Evolutionary conservation across 2,113 vertebrate genomes (phyloP).

Genomic region (Oenanthe melanoleuca): DNA sequence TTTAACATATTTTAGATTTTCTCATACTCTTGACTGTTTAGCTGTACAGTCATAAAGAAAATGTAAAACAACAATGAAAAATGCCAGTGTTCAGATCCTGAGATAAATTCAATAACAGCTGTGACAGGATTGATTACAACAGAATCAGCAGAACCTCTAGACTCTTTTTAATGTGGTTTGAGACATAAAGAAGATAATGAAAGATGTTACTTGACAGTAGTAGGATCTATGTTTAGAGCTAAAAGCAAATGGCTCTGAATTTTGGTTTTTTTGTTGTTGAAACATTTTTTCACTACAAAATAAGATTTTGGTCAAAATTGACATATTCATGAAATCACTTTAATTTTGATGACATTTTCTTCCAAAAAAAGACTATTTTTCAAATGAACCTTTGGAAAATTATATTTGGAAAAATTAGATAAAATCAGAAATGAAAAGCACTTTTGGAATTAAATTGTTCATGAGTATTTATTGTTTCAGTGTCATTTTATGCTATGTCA

Average conservation of each 20-base stretch:
- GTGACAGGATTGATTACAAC: slow-evolving; percentile 77
- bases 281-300: slow-evolving; percentile 16
- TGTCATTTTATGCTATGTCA: neutral
- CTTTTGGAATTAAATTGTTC: slow-evolving; percentile 19
- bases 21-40: neutral
- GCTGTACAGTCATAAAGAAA: slow-evolving; percentile 53
- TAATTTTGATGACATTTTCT: slow-evolving; percentile 32
- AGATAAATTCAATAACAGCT: slow-evolving; percentile 75
- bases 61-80: slow-evolving; percentile 72
- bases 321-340: neutral
- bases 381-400: slow-evolving; percentile 2
- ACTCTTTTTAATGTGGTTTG: slow-evolving; percentile 71
- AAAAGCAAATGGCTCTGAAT: neutral
- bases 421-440: neutral
- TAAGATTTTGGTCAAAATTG: neutral
- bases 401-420: slow-evolving; percentile 2
- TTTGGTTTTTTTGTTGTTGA: neutral
- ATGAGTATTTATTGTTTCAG: neutral
- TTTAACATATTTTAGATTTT: slow-evolving; percentile 8
- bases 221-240: slow-evolving; percentile 66
- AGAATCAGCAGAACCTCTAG: slow-evolving; percentile 66
- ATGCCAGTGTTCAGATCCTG: slow-evolving; percentile 61
- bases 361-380: neutral
- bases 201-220: slow-evolving; percentile 73
- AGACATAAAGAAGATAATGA: slow-evolving; percentile 73